phyloP scores from a whole-genome alignment of 2,113 vertebrate species.

The Galemys pyrenaicus region DNA sequence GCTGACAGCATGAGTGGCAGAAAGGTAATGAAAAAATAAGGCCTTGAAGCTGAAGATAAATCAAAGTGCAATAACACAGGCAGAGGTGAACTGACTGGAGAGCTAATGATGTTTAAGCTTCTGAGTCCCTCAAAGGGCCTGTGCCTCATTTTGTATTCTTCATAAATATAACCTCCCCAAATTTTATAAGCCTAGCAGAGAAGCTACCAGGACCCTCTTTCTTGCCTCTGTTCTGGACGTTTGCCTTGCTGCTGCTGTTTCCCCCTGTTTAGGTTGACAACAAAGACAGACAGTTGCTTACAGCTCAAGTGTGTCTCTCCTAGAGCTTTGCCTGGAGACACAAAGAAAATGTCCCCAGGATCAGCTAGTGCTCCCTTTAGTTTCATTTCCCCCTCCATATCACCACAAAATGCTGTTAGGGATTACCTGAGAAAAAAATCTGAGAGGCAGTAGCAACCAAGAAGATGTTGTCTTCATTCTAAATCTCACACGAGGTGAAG shows the following conservation, averaged over 20 bases:
- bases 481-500: neutral
- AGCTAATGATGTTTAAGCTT: neutral
- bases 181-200: neutral
- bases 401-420: neutral
- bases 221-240: neutral
- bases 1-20: neutral
- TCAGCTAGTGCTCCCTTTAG: neutral
- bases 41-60: neutral
- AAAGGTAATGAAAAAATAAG: constrained; percentile 37
- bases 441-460: neutral
- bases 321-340: neutral
- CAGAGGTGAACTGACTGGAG: neutral
- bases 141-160: neutral
- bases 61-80: neutral
- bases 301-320: neutral
- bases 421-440: neutral
- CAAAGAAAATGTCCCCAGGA: neutral
- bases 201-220: neutral
- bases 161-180: neutral
- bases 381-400: neutral
- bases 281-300: neutral
- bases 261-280: neutral
- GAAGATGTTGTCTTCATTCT: neutral
- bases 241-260: neutral
- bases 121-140: neutral